Base-by-base conservation (phyloP, 2,888 invertebrate genomes). In the Agrochola lychnidis region DNA sequence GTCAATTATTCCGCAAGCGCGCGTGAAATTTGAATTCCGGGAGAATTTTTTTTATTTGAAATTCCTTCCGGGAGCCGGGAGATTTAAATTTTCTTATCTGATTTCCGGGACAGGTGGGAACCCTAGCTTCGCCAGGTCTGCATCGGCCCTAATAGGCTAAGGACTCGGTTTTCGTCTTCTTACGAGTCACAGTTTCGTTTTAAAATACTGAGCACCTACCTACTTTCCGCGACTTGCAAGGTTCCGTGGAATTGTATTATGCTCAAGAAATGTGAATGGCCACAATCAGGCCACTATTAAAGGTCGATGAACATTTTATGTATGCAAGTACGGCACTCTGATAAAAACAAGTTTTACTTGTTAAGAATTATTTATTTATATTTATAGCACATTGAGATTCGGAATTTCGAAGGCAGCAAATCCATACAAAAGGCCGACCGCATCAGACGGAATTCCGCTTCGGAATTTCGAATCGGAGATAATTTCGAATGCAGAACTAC, bases 261-360 rank as follows among this genome's bases (percentile, higher is more conserved):
- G 25, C 2, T 22, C 70, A 53, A 66, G 64, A 25, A 25, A 14
- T 40, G 40, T 70, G 51, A 72, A 70, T 70, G 70, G 70, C 72
- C 51, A 42, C 25, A 42, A 22, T 40, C 53, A 40, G 70, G 70
- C 72, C 51, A 42, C 25, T 53, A 25, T 40, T 69, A 40, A 69
- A 72, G 51, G 70, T 53, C 70, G 22, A 69, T 40, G 25, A 40
- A 70, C 25, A 25, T 53, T 72, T 19, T 72, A 69, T 25, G 9
- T 40, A 19, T 53, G 25, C 40, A 69, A 51, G 25, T 19, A 70
- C 3, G 45, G 22, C 45, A 67, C 6, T 25, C 36, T 67, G 48
- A 67, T 67, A 36, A 67, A 59, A 48, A 40, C n/a, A 66, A 48
- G 45, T 48, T 70, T 19, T 48, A 45, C 12, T 53, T 53, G 53